phyloP scores from a whole-genome alignment of 2,888 invertebrate species.

The Trisateles emortualis region DNA sequence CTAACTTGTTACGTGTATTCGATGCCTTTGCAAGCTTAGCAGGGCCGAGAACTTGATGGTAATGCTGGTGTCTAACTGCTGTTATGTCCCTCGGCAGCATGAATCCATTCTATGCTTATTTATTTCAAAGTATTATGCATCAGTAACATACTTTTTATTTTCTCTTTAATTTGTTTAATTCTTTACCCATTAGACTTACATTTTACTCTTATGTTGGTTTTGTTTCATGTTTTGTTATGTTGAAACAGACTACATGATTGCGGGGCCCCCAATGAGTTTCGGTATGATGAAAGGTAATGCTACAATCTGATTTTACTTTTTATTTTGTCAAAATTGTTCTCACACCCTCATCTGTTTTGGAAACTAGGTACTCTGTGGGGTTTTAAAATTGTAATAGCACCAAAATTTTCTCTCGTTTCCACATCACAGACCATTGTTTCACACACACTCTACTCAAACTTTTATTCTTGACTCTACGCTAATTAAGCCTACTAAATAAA shows the following conservation, averaged over 20 bases:
- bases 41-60: conserved; percentile 70
- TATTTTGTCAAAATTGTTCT: conserved; percentile 76
- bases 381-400: conserved; percentile 71
- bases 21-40: conserved; percentile 76
- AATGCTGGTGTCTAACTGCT: conserved; percentile 77
- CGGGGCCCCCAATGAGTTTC: conserved; percentile 94
- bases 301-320: conserved; percentile 71
- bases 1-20: conserved; percentile 72
- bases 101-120: conserved; percentile 77
- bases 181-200: conserved; percentile 85
- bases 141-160: conserved; percentile 67
- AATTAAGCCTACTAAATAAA: conserved; percentile 74
- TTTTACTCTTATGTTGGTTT: conserved; percentile 90
- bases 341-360: conserved; percentile 75
- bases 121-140: conserved; percentile 63
- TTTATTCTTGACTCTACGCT: conserved; percentile 48
- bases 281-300: conserved; percentile 95
- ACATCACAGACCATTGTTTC: conserved; percentile 72
- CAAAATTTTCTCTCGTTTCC: conserved; percentile 68
- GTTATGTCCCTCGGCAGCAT: conserved; percentile 72
- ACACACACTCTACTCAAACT: conserved; percentile 50
- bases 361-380: conserved; percentile 78
- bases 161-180: conserved; percentile 62
- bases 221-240: conserved; percentile 91
- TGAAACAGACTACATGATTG: conserved; percentile 89